Evolutionary conservation across 2,797 vertebrate species (phyloP), one percentile per base, ranked within the genome.

Genomic region (Petrocephalus schoutedeni): DNA sequence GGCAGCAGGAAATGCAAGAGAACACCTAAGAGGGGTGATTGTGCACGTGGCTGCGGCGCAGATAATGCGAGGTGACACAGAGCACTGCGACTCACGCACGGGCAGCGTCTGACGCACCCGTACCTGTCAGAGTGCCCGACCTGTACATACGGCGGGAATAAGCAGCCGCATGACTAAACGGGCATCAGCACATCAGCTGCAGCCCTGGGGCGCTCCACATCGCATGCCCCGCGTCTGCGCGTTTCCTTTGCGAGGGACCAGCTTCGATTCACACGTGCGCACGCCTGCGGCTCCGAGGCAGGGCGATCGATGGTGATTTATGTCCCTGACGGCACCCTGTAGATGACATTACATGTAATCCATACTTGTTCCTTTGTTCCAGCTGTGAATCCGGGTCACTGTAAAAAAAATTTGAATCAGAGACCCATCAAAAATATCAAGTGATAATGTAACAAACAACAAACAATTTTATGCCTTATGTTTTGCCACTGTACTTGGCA

Each of bases 321-420:
- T 85, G 83, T 85, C 83, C 83, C 83, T 3, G 83, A 32, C 53
- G 45, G 83, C 83, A 32, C 51, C 51, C 51, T 56, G 83, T 85
- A 85, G 83, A 85, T 85, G 83, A 32, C 83, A 85, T 85, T 85
- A 85, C 83, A 85, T 56, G 51, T 85, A 57, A 85, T 85, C 83
- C 5, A 85, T 85, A 85, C 83, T 85, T 85, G 45, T 82, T 85
- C 51, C 54, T 85, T 85, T 85, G 83, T 56, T 85, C 83, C 51
- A 56, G 53, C 83, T 85, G 83, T 56, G 83, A 85, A 85, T 85
- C 83, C 51, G 54, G 83, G 83, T 85, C 83, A 85, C 53, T 32
- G 53, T 16, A 85, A 85, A 57, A 84, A 51, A 45, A 56, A 56
- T 28, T 54, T 32, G 54, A 85, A 85, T 57, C 10, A 85, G 14